Percentiles rank a stretch among this genome's conserved stretches.
phyloP scores from a whole-genome alignment of 92 coral and sea anemone genomes.

The Heteractis magnifica region DNA sequence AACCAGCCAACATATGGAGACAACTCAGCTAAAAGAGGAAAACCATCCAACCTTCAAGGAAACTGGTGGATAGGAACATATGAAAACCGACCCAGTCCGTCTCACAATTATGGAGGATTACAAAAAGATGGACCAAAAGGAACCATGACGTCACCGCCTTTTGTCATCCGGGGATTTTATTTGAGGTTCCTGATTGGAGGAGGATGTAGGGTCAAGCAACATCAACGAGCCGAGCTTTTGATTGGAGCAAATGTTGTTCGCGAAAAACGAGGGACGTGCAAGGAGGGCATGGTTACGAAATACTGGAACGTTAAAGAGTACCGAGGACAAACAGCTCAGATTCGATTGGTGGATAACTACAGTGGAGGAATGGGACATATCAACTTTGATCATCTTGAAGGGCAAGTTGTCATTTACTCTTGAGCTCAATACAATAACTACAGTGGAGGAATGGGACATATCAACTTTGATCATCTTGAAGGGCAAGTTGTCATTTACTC shows the following conservation, averaged over 20 bases:
- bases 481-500: neutral
- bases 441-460: neutral
- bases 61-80: conserved; percentile 8
- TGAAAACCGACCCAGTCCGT: conserved; percentile 21
- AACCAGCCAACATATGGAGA: conserved; percentile 8
- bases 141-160: neutral
- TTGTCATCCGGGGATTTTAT: neutral
- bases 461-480: conserved; percentile 23
- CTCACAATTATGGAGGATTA: neutral
- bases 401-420: neutral
- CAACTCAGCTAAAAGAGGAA: neutral
- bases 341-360: conserved; percentile 20
- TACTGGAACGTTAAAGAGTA: neutral
- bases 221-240: neutral
- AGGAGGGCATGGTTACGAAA: conserved; percentile 6
- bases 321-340: conserved; percentile 11
- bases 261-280: neutral
- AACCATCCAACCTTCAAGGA: conserved; percentile 3
- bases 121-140: conserved; percentile 15
- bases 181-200: neutral
- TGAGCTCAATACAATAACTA: no score
- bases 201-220: neutral
- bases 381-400: conserved; percentile 20
- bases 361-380: conserved; percentile 5
- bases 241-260: neutral